Evolutionary conservation across 1,140 invertebrate genomes (phyloP).

Genomic region (Cotesia glomerata): DNA sequence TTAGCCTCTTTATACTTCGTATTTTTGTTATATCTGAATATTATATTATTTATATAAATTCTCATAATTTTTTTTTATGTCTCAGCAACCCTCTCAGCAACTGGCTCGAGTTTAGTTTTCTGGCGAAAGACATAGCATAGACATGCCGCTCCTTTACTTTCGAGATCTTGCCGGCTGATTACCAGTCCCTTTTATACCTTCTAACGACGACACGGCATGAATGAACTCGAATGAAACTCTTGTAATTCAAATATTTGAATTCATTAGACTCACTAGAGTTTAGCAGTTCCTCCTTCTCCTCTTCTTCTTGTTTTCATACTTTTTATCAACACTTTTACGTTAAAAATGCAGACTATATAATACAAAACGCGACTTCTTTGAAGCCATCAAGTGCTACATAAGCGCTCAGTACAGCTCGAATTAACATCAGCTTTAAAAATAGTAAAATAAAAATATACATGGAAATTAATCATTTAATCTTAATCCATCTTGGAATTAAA

Average conservation of each 20-base stretch:
- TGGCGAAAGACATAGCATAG: constrained; percentile 12
- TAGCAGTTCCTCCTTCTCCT: background rate
- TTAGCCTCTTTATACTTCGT: background rate
- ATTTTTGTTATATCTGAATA: constrained; percentile 6
- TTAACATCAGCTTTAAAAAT: too few species aligned
- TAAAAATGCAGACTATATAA: too few species aligned
- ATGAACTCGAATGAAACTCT: constrained; percentile 40
- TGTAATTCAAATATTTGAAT: constrained; percentile 55
- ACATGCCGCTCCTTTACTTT: constrained; percentile 14
- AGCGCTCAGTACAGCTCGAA: too few species aligned
- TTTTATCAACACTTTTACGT: background rate
- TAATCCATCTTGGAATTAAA: too few species aligned
- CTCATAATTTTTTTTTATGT: background rate
- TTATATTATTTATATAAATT: constrained; percentile 31
- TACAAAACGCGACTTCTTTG: too few species aligned
- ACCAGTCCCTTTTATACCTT: constrained; percentile 35
- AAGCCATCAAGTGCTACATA: too few species aligned
- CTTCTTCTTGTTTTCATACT: background rate
- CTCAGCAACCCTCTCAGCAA: background rate
- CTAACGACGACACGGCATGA: constrained; percentile 43
- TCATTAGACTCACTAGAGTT: constrained; percentile 40
- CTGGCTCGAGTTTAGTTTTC: constrained; percentile 6
- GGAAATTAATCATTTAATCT: too few species aligned
- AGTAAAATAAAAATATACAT: too few species aligned
- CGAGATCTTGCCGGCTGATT: constrained; percentile 49